Percentiles rank a stretch among this genome's conserved stretches.
phyloP scores from a whole-genome alignment of 2,888 invertebrate genomes.

The Ligdia adustata region DNA sequence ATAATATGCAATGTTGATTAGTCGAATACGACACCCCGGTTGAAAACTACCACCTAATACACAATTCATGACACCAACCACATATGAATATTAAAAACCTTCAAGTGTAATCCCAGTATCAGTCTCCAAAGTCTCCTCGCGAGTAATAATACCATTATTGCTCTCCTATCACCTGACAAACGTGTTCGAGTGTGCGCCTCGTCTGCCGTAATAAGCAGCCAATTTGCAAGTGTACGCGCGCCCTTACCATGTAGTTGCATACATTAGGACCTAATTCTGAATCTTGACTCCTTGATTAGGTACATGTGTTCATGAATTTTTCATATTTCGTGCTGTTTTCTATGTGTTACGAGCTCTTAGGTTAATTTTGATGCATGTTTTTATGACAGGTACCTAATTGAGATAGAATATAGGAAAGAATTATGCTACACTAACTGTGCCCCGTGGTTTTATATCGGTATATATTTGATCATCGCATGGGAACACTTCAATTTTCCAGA shows the following conservation, averaged over 20 bases:
- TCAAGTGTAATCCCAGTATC: conserved; percentile 26
- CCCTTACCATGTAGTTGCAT: conserved; percentile 62
- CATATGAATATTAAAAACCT: conserved; percentile 32
- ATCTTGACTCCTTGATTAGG: conserved; percentile 51
- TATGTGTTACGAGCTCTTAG: too few relatives aligned
- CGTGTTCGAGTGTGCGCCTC: conserved; percentile 61
- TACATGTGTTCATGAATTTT: conserved; percentile 57
- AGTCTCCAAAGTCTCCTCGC: background rate
- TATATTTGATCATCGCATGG: too few relatives aligned
- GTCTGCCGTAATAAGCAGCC: conserved; percentile 56
- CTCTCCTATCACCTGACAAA: conserved; percentile 38
- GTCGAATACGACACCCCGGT: too few relatives aligned
- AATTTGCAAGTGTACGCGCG: conserved; percentile 61
- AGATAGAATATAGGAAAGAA: too few relatives aligned
- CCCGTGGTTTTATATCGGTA: too few relatives aligned
- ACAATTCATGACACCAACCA: too few relatives aligned
- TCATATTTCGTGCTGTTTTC: conserved; percentile 53
- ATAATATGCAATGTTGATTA: too few relatives aligned
- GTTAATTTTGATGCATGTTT: too few relatives aligned
- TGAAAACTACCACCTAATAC: too few relatives aligned
- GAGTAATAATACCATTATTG: conserved; percentile 33
- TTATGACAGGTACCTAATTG: too few relatives aligned
- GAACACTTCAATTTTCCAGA: too few relatives aligned
- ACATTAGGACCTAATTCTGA: conserved; percentile 65
- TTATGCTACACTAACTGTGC: too few relatives aligned